Evolutionary conservation across 2,797 vertebrate genomes (phyloP).

Genomic region (Falco columbarius): DNA sequence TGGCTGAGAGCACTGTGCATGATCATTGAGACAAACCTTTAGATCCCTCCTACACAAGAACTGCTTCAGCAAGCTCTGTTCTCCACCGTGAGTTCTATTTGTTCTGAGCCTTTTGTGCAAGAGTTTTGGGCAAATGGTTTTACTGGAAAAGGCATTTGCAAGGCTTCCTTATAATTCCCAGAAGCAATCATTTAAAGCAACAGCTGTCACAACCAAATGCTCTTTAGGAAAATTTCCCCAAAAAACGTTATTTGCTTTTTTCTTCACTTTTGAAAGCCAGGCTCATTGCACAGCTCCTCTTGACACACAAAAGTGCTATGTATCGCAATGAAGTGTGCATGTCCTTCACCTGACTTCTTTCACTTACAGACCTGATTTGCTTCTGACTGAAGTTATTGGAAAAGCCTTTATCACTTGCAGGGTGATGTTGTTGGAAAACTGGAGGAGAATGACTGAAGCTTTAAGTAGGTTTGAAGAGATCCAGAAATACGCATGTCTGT

Average conservation of each 20-base stretch:
- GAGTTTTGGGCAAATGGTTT: background rate
- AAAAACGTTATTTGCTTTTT: background rate
- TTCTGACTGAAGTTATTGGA: background rate
- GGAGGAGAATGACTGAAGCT: background rate
- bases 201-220: background rate
- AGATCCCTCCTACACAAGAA: background rate
- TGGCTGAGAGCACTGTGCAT: fast-evolving
- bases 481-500: background rate
- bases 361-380: background rate
- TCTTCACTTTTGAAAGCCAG: background rate
- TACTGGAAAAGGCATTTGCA: background rate
- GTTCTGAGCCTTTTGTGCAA: slow-evolving; percentile 12
- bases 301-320: background rate
- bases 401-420: background rate
- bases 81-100: background rate
- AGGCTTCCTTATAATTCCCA: background rate
- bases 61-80: background rate
- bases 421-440: background rate
- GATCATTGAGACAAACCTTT: background rate
- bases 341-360: background rate
- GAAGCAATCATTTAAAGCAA: background rate
- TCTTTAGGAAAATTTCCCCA: background rate
- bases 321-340: background rate
- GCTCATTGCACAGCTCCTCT: background rate
- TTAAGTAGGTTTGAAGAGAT: background rate